Evolutionary conservation across 2,888 invertebrate genomes (phyloP).

Genomic region (Formica aserva): DNA sequence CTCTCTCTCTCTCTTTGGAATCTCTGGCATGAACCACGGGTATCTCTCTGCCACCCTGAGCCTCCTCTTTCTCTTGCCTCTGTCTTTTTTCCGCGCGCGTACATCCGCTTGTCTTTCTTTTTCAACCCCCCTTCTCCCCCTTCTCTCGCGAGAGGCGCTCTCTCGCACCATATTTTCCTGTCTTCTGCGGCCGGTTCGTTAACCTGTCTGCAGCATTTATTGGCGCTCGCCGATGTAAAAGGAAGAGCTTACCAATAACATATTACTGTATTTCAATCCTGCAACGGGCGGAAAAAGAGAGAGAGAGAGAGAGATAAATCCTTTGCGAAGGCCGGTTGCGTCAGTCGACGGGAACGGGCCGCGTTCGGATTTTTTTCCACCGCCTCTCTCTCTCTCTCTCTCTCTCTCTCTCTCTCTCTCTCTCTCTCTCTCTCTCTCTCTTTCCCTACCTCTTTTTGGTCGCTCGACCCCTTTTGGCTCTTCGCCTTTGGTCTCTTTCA

Average conservation of each 20-base stretch:
- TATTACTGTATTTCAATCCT: slow-evolving; percentile 83
- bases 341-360: slow-evolving; percentile 60
- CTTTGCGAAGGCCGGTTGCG: slow-evolving; percentile 63
- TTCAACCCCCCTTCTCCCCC: background rate
- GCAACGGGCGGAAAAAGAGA: slow-evolving; percentile 59
- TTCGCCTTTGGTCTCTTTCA: slow-evolving; percentile 49
- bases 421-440: slow-evolving; percentile 26
- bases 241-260: slow-evolving; percentile 82
- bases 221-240: slow-evolving; percentile 80
- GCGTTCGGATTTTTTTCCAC: slow-evolving; percentile 45
- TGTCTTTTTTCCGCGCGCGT: slow-evolving; percentile 50
- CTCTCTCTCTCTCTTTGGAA: slow-evolving; percentile 28
- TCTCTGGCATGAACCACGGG: slow-evolving; percentile 34
- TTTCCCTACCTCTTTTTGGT: background rate
- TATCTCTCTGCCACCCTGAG: slow-evolving; percentile 33
- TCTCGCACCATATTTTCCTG: slow-evolving; percentile 52
- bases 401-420: slow-evolving; percentile 22
- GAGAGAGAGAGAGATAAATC: slow-evolving; percentile 63
- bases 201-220: slow-evolving; percentile 84
- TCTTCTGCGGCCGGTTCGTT: slow-evolving; percentile 81
- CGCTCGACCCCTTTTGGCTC: slow-evolving; percentile 46
- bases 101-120: slow-evolving; percentile 56
- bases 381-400: slow-evolving; percentile 24
- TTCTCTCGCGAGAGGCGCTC: slow-evolving; percentile 29
- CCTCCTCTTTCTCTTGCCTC: slow-evolving; percentile 48